These are phyloP conservation scores for Drosophila antonietae DNA, from an alignment of 2,888 invertebrate genomes.

Conservation along the genomic window DNA sequence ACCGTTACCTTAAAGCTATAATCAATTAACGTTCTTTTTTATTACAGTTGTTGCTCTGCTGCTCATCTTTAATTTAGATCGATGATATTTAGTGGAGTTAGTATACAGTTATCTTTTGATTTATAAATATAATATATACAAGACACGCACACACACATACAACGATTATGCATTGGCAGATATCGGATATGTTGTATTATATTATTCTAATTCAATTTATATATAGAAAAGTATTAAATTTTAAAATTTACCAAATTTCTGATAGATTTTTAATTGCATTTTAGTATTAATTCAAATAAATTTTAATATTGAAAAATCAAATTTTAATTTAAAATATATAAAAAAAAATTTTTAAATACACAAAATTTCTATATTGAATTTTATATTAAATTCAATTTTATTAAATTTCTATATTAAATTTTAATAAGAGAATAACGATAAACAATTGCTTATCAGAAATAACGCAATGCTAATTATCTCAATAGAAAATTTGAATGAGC, in stretches of 20 bases:
- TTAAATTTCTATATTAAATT: background rate
- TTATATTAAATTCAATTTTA: background rate
- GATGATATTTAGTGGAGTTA: constrained; percentile 68
- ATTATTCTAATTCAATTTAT: too few species aligned
- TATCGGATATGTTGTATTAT: background rate
- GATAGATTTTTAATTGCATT: too few species aligned
- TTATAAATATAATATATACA: constrained; percentile 16
- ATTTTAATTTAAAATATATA: too few species aligned
- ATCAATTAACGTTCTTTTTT: background rate
- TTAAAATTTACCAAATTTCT: too few species aligned
- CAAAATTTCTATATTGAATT: background rate
- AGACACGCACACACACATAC: constrained; percentile 23
- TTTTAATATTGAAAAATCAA: too few species aligned
- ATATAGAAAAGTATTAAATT: background rate
- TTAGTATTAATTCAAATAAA: too few species aligned
- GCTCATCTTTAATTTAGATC: constrained; percentile 31
- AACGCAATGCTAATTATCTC: background rate
- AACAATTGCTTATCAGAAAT: background rate
- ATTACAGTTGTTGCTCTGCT: constrained; percentile 16
- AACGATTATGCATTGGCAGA: background rate
- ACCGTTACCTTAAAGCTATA: constrained; percentile 27
- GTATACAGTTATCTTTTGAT: constrained; percentile 65
- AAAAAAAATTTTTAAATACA: too few species aligned
- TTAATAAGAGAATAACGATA: background rate
- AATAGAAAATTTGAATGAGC: background rate